Evolutionary conservation across 1,140 invertebrate genomes (phyloP).

Genomic region (Drosophila sproati): DNA sequence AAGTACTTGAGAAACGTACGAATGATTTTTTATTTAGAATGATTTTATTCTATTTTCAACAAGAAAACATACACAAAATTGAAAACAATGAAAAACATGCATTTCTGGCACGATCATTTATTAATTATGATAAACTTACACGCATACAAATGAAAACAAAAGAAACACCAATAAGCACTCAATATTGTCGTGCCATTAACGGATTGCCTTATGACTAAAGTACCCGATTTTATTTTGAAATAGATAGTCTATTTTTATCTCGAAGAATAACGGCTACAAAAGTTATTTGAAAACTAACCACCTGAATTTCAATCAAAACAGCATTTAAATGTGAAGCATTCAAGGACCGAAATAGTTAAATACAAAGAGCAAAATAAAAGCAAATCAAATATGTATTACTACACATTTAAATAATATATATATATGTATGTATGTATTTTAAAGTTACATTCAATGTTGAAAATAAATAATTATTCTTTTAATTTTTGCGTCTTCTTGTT

Average conservation of each 20-base stretch:
- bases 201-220: constrained; percentile 48
- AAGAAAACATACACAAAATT: constrained; percentile 13
- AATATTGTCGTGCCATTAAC: constrained; percentile 58
- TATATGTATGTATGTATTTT: constrained; percentile 30
- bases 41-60: constrained; percentile 76
- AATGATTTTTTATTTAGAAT: constrained; percentile 59
- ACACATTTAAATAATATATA: constrained; percentile 59
- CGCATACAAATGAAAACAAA: neutral
- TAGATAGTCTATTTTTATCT: constrained; percentile 39
- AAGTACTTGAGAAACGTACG: constrained; percentile 65
- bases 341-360: constrained; percentile 46
- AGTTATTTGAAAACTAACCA: constrained; percentile 64
- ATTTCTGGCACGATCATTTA: constrained; percentile 52
- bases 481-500: constrained; percentile 17
- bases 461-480: constrained; percentile 81
- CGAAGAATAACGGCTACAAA: constrained; percentile 52
- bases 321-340: constrained; percentile 66
- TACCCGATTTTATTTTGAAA: constrained; percentile 22
- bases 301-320: constrained; percentile 68
- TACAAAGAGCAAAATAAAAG: constrained; percentile 10
- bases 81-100: neutral
- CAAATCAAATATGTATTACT: constrained; percentile 50
- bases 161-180: constrained; percentile 40
- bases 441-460: constrained; percentile 72
- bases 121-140: constrained; percentile 22